Evolutionary conservation across 35 echinoderm and acorn worm species (phyloP).

Genomic region (Hemicentrotus pulcherrimus): DNA sequence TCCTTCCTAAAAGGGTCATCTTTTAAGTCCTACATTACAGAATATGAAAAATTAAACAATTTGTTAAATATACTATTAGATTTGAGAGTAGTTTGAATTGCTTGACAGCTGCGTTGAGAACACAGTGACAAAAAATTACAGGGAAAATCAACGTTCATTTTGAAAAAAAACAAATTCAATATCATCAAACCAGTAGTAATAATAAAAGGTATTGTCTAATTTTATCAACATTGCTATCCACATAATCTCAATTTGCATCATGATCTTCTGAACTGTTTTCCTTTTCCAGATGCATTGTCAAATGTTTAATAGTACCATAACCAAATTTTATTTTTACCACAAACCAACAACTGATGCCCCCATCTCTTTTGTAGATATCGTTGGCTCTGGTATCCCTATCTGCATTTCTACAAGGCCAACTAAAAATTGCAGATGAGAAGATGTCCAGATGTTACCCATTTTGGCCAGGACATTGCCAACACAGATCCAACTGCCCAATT

Average conservation of each 20-base stretch:
- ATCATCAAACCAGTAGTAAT: too few species aligned
- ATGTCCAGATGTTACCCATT: not conserved
- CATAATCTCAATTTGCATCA: too few species aligned
- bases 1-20: slow-evolving; percentile 67
- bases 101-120: not conserved
- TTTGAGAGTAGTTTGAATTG: not conserved
- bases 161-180: too few species aligned
- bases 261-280: too few species aligned
- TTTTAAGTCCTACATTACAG: slow-evolving; percentile 51
- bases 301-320: too few species aligned
- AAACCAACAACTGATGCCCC: too few species aligned
- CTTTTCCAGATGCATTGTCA: too few species aligned
- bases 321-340: too few species aligned
- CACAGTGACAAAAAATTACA: not conserved
- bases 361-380: too few species aligned
- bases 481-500: not conserved
- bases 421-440: not conserved
- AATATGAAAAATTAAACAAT: not conserved
- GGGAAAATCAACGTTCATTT: too few species aligned
- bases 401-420: not conserved
- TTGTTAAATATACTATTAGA: not conserved
- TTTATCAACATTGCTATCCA: too few species aligned
- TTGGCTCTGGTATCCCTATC: not conserved
- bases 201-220: too few species aligned
- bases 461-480: not conserved